Conservation (phyloP, 2,888 invertebrate species). For the Dryobota labecula region DNA sequence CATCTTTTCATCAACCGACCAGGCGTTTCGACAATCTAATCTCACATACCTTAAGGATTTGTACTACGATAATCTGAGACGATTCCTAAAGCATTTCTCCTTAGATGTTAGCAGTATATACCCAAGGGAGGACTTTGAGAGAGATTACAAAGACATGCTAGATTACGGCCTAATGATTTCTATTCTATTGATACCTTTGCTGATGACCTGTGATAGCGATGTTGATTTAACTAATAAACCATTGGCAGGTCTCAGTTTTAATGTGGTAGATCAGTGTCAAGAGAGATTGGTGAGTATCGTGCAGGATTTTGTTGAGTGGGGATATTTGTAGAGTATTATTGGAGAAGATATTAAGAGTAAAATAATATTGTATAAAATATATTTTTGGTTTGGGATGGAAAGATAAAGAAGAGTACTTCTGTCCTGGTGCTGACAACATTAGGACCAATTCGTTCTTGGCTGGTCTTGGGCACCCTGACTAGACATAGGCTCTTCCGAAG, state of each 20-base stretch:
- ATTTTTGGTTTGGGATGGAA: no score
- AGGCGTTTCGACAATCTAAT: conserved; percentile 69
- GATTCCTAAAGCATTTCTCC: conserved; percentile 69
- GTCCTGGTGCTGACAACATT: no score
- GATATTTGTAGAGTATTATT: conserved; percentile 57
- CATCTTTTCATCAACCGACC: conserved; percentile 67
- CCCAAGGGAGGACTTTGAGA: conserved; percentile 70
- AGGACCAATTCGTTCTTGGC: no score
- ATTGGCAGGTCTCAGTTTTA: conserved; percentile 36
- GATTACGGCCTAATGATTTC: conserved; percentile 72
- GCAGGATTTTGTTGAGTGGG: conserved; percentile 69
- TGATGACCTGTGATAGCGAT: conserved; percentile 44
- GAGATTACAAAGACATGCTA: conserved; percentile 66
- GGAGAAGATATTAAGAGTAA: neutral
- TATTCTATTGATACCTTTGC: conserved; percentile 57
- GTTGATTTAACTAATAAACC: conserved; percentile 36
- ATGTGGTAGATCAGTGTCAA: conserved; percentile 49
- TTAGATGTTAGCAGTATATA: conserved; percentile 67
- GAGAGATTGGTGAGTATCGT: conserved; percentile 63
- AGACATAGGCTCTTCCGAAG: neutral
- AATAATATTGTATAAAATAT: no score
- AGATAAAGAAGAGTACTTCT: no score
- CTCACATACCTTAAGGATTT: conserved; percentile 69
- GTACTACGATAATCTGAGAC: conserved; percentile 69
- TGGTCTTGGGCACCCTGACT: no score